Percentiles rank a stretch among this genome's conserved stretches.
phyloP scores from a whole-genome alignment of 2,113 vertebrate species.

The Malurus melanocephalus region DNA sequence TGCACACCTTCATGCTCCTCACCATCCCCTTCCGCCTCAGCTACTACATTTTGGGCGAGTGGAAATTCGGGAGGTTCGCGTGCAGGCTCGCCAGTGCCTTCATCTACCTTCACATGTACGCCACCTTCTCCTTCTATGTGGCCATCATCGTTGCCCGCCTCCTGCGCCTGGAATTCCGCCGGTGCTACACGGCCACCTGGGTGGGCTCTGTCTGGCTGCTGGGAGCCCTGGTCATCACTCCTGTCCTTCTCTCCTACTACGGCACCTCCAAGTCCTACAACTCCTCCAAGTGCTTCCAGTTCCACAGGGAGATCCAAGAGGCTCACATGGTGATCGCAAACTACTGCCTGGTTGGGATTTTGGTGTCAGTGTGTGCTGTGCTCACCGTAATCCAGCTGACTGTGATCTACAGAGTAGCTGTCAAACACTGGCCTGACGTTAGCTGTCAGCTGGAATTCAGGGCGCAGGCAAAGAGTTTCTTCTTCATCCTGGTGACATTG shows the following conservation, averaged over 20 bases:
- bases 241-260: constrained; percentile 34
- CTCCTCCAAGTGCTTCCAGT: constrained; percentile 55
- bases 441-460: constrained; percentile 57
- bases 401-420: constrained; percentile 24
- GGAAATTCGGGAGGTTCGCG: constrained; percentile 41
- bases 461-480: constrained; percentile 68
- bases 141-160: constrained; percentile 37
- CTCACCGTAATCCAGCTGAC: constrained; percentile 43
- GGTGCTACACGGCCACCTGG: not conserved
- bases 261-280: not conserved
- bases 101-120: constrained; percentile 67
- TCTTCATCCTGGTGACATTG: constrained; percentile 61
- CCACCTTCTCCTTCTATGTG: constrained; percentile 52
- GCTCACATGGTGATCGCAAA: not conserved
- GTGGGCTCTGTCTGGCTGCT: constrained; percentile 50
- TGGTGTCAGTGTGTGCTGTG: not conserved
- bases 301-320: constrained; percentile 44
- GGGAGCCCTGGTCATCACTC: constrained; percentile 10
- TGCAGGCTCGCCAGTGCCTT: constrained; percentile 40
- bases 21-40: constrained; percentile 67
- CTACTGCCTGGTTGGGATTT: constrained; percentile 24
- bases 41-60: constrained; percentile 51
- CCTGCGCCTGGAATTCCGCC: constrained; percentile 17
- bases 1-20: constrained; percentile 60
- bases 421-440: constrained; percentile 49